A percentile compares a stretch with the other conserved stretches of the same genome.
Conservation (phyloP, 2,113 vertebrate species). For the Grammomys dolichurus region DNA sequence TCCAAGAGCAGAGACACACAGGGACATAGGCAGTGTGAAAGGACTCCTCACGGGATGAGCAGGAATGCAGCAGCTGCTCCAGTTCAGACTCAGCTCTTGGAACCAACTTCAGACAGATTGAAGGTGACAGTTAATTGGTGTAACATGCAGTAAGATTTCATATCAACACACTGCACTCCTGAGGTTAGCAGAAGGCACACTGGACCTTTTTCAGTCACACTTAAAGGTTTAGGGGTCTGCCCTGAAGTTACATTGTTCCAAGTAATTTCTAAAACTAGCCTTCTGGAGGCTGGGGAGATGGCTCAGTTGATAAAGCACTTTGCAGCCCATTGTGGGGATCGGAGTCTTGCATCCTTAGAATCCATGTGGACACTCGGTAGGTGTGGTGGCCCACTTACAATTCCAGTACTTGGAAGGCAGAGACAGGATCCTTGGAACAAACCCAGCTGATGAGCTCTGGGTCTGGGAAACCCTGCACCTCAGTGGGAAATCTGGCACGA, state of each 20-base stretch:
- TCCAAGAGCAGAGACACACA: neutral
- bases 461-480: neutral
- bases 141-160: too few relatives aligned
- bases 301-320: neutral
- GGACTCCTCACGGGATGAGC: neutral
- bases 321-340: neutral
- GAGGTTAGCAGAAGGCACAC: neutral
- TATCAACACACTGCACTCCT: accelerated
- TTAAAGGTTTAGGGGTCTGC: neutral
- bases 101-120: neutral
- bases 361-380: too few relatives aligned
- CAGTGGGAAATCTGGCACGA: too few relatives aligned
- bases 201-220: neutral
- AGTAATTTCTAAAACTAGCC: neutral
- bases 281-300: neutral
- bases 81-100: neutral
- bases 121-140: too few relatives aligned
- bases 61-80: too few relatives aligned
- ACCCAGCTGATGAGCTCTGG: neutral
- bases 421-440: neutral
- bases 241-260: neutral
- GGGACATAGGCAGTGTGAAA: neutral
- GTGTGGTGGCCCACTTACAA: neutral
- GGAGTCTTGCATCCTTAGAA: neutral
- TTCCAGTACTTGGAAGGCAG: neutral